A percentile compares a stretch with the other conserved stretches of the same genome.
Conservation (phyloP, 2,888 invertebrate species). For the Eledone cirrhosa region DNA sequence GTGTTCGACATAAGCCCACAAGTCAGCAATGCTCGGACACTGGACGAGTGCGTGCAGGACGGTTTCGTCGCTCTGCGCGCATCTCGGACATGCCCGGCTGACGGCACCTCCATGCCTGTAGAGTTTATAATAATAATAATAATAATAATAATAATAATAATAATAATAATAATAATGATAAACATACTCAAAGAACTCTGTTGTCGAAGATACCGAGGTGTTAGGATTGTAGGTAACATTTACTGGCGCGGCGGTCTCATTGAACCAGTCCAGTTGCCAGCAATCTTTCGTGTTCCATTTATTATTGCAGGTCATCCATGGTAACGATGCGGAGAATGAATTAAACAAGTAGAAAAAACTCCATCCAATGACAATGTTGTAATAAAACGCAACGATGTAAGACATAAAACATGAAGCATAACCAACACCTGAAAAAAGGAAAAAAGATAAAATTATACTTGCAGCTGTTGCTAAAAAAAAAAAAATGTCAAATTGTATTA, state of each 20-base stretch:
- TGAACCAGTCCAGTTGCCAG: constrained; percentile 54
- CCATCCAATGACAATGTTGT: constrained; percentile 86
- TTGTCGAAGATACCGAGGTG: constrained; percentile 74
- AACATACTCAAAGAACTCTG: constrained; percentile 81
- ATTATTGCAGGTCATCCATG: constrained; percentile 85
- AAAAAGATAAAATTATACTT: no score
- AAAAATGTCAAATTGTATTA: no score
- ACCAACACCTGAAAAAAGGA: constrained; percentile 75
- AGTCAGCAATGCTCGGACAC: no score
- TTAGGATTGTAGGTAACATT: constrained; percentile 44
- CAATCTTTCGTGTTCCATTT: constrained; percentile 82
- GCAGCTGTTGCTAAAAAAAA: no score
- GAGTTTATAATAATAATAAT: no score
- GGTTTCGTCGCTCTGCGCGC: no score
- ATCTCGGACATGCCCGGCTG: no score
- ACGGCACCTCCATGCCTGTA: no score
- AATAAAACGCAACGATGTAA: constrained; percentile 65
- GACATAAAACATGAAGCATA: constrained; percentile 65
- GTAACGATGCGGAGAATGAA: constrained; percentile 74
- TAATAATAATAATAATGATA: no score
- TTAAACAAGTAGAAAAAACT: constrained; percentile 82
- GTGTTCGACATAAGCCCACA: no score
- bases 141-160: no score
- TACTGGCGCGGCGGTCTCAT: constrained; percentile 33
- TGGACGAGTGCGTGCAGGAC: no score